Percentiles rank a stretch among this genome's conserved stretches.
Conservation (phyloP, 1,140 invertebrate species). For the Eciton burchellii region DNA sequence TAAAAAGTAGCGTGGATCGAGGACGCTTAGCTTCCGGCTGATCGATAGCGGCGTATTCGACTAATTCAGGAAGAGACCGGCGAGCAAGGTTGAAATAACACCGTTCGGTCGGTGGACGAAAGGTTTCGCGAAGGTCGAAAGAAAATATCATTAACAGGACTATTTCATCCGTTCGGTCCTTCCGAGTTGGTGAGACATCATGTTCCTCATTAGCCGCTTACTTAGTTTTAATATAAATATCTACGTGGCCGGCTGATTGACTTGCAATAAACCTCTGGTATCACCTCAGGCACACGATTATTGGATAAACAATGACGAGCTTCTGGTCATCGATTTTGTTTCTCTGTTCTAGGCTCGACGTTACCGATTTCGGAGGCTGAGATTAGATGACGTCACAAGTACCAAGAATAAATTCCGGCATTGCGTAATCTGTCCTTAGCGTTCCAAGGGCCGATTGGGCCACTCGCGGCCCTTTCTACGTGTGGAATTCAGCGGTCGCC, state of each 20-base stretch:
- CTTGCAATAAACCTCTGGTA: no score
- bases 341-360: no score
- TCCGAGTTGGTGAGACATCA: background rate
- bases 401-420: background rate
- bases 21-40: constrained; percentile 62
- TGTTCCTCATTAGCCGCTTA: no score
- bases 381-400: background rate
- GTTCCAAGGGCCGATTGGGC: background rate
- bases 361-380: constrained; percentile 2
- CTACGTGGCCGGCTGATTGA: no score
- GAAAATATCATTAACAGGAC: constrained; percentile 34
- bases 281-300: no score
- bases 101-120: background rate
- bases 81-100: constrained; percentile 29
- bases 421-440: background rate
- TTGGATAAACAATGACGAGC: no score
- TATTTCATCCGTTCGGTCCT: background rate
- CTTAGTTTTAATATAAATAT: no score
- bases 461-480: background rate
- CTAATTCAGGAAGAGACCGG: constrained; percentile 40
- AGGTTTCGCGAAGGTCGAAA: constrained; percentile 6
- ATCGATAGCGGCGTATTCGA: constrained; percentile 46
- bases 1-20: constrained; percentile 57
- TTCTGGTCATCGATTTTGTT: background rate
- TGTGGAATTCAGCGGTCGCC: background rate